phyloP scores from a whole-genome alignment of 2,888 invertebrate genomes.

The Bombylius discolor region DNA sequence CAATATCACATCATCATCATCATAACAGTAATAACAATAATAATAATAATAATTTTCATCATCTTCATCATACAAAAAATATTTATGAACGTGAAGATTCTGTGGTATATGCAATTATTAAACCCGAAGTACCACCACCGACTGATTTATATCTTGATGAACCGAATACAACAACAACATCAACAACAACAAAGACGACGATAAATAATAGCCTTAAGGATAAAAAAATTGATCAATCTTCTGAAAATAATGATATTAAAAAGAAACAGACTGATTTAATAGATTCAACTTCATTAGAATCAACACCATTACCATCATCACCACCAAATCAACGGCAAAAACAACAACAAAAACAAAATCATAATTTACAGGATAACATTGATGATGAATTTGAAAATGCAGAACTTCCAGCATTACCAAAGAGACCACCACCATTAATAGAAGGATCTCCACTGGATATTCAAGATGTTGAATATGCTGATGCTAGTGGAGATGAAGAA shows the following conservation, averaged over 20 bases:
- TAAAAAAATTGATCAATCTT: neutral
- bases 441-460: constrained; percentile 43
- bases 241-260: neutral
- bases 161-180: constrained; percentile 2
- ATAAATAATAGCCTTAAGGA: too few species aligned
- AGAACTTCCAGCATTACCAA: constrained; percentile 23
- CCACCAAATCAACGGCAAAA: neutral
- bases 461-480: constrained; percentile 45
- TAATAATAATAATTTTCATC: too few species aligned
- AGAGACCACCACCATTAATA: constrained; percentile 28
- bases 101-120: constrained; percentile 35
- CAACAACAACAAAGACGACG: too few species aligned
- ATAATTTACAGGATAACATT: neutral
- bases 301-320: neutral
- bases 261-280: neutral
- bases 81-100: constrained; percentile 28
- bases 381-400: constrained; percentile 26
- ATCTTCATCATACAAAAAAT: constrained; percentile 5
- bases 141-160: constrained; percentile 22
- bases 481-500: constrained; percentile 42
- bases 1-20: neutral
- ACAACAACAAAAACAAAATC: neutral
- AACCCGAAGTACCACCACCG: constrained; percentile 28
- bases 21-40: too few species aligned
- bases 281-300: neutral